Evolutionary conservation across 2,797 vertebrate species (phyloP).

Genomic region (Lacerta bilineata): DNA sequence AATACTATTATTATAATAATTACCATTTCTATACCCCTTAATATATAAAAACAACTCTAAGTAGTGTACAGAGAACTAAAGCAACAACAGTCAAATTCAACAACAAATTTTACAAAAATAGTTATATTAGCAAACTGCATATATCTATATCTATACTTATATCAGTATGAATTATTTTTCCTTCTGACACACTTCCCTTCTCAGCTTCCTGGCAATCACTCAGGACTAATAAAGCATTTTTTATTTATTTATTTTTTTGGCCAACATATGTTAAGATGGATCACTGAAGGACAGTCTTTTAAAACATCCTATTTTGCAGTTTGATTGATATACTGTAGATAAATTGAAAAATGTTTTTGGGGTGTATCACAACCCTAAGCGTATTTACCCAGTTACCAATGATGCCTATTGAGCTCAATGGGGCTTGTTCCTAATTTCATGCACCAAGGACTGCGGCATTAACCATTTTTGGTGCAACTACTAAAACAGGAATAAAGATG

Average conservation of each 20-base stretch:
- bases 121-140: neutral
- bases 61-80: too few relatives aligned
- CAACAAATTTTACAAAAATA: neutral
- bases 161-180: too few relatives aligned
- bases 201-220: too few relatives aligned
- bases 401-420: too few relatives aligned
- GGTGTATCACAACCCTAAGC: neutral
- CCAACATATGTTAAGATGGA: neutral
- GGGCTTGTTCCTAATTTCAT: neutral
- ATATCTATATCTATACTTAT: too few relatives aligned
- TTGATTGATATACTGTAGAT: neutral
- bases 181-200: too few relatives aligned
- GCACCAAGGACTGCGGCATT: neutral
- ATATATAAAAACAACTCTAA: neutral
- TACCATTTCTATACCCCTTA: neutral
- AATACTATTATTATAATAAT: too few relatives aligned
- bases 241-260: neutral
- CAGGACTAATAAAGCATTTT: too few relatives aligned
- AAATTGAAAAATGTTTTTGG: neutral
- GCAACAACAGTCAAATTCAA: neutral
- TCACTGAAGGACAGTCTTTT: neutral
- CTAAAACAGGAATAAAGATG: neutral
- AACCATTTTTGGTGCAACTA: neutral
- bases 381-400: neutral
- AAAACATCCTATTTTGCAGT: neutral